A percentile compares a stretch with the other conserved stretches of the same genome.
These are phyloP conservation scores for Cephus pygmeus DNA, from an alignment of 2,888 invertebrate species.

Conservation along the genomic window DNA sequence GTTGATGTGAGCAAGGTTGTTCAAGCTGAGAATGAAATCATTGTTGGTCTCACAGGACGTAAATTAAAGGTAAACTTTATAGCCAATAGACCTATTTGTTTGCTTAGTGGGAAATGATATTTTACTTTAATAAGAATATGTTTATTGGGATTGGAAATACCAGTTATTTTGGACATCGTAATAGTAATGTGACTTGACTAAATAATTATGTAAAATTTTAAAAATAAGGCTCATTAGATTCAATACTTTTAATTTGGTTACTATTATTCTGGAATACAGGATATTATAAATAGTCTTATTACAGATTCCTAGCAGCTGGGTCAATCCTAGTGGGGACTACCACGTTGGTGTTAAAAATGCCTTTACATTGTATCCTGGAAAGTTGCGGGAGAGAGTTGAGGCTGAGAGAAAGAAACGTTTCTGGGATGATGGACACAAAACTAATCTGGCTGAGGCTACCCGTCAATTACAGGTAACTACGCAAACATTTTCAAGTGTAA, in stretches of 20 bases:
- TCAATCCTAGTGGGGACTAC: conserved; percentile 85
- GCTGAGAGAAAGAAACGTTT: conserved; percentile 80
- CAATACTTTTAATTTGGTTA: neutral
- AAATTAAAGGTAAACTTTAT: conserved; percentile 78
- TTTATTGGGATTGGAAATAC: neutral
- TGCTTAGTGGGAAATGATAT: neutral
- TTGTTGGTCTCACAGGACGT: conserved; percentile 89
- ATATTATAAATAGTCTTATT: conserved; percentile 21
- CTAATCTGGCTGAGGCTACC: conserved; percentile 80
- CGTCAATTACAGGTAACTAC: conserved; percentile 73
- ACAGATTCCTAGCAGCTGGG: conserved; percentile 85
- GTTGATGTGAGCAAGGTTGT: conserved; percentile 88
- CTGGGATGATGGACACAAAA: conserved; percentile 89
- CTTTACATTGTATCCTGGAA: conserved; percentile 87
- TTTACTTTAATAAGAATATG: neutral
- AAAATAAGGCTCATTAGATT: neutral
- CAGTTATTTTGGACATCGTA: neutral
- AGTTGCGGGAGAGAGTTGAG: conserved; percentile 83
- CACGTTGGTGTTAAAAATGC: conserved; percentile 89
- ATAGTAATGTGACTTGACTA: neutral
- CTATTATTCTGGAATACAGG: neutral
- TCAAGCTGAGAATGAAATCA: conserved; percentile 75
- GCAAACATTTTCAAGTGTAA: neutral
- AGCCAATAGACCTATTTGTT: neutral
- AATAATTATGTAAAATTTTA: neutral